Conservation (phyloP, 2,797 vertebrate species). For the Ctenochaetus hawaiiensis region DNA sequence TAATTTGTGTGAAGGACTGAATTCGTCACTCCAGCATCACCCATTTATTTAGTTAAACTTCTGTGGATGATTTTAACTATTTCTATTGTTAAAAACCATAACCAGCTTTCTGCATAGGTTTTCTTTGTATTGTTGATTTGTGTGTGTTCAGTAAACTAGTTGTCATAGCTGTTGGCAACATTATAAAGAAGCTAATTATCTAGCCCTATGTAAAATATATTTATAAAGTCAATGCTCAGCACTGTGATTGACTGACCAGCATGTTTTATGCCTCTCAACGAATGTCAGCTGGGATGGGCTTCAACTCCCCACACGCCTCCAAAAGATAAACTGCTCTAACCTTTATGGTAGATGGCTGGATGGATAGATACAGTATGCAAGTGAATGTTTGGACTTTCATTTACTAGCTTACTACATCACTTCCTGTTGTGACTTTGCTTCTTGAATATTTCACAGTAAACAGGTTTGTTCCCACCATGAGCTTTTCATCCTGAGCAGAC, state of each 20-base stretch:
- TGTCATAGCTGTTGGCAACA: no score
- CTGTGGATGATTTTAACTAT: no score
- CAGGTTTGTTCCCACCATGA: no score
- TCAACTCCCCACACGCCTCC: not conserved
- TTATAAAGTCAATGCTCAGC: not conserved
- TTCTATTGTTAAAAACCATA: no score
- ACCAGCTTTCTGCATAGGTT: not conserved
- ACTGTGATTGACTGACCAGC: not conserved
- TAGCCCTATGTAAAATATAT: not conserved
- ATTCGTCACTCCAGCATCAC: no score
- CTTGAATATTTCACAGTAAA: not conserved
- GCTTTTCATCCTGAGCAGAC: not conserved
- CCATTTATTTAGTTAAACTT: no score
- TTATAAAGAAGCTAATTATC: not conserved
- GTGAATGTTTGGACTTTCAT: not conserved
- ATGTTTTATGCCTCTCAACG: not conserved
- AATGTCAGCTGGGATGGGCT: not conserved
- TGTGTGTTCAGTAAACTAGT: not conserved
- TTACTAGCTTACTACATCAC: not conserved
- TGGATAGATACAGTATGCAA: not conserved
- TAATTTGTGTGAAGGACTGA: not conserved
- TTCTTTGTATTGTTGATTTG: not conserved
- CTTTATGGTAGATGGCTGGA: not conserved
- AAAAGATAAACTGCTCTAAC: no score
- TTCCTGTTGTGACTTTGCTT: not conserved